Conservation (phyloP, 2,113 vertebrate species). For the Cheilinus undulatus region DNA sequence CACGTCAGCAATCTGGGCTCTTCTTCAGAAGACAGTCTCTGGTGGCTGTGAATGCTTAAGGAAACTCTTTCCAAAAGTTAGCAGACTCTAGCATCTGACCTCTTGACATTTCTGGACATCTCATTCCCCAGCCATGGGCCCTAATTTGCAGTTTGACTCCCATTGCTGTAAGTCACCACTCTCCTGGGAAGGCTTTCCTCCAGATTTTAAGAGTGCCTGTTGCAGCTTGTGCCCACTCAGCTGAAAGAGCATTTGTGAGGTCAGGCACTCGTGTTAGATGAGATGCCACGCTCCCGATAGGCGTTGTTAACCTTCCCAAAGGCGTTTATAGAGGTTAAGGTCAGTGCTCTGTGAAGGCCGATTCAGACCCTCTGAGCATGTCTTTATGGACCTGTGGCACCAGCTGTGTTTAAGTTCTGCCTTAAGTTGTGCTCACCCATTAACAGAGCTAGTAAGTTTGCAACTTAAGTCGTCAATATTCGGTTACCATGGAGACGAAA, state of each 20-base stretch:
- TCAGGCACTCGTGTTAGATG: not conserved
- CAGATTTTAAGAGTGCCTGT: not conserved
- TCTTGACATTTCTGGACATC: not conserved
- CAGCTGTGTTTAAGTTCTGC: no score
- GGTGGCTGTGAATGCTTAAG: constrained; percentile 10
- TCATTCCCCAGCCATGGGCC: not conserved
- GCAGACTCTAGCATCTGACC: not conserved
- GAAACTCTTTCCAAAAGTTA: not conserved
- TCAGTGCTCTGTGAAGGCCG: not conserved
- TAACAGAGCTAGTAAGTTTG: no score
- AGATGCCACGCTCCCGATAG: not conserved
- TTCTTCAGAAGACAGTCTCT: constrained; percentile 4
- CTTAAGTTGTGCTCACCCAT: no score
- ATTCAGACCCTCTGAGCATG: not conserved
- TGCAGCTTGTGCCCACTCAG: not conserved
- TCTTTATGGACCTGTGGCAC: not conserved
- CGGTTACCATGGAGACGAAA: no score
- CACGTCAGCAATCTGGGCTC: constrained; percentile 7
- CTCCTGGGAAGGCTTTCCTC: not conserved
- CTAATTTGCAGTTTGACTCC: not conserved
- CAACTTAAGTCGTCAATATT: no score
- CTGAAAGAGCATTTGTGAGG: not conserved
- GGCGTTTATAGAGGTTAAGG: not conserved
- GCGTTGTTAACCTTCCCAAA: not conserved
- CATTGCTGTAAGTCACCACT: not conserved